Conservation (phyloP, 2,888 invertebrate genomes). For the Bugula neritina region DNA sequence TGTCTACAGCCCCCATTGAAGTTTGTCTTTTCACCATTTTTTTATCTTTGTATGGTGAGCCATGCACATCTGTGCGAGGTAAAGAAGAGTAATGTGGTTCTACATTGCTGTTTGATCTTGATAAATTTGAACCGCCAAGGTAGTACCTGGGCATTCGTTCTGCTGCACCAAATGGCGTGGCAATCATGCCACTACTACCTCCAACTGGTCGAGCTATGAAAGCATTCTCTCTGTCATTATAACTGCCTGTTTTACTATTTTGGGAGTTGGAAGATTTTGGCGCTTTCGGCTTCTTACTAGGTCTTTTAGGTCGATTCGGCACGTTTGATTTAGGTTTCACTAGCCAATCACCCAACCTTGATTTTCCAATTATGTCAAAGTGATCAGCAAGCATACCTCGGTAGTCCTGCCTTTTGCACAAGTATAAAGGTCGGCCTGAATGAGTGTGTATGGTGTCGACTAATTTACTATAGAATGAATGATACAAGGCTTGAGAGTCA, state of each 20-base stretch:
- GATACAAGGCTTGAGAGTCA: neutral
- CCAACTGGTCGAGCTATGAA: neutral
- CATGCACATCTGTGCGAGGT: neutral
- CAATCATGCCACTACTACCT: neutral
- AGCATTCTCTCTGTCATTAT: neutral
- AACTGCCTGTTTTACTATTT: neutral
- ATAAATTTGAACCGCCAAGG: neutral
- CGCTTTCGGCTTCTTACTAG: neutral
- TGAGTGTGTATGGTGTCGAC: neutral
- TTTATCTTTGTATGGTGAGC: neutral
- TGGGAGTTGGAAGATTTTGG: neutral
- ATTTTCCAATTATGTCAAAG: slow-evolving; percentile 9
- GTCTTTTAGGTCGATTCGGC: neutral
- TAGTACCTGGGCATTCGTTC: neutral
- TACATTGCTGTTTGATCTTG: neutral
- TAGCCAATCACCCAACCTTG: neutral
- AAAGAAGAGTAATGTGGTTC: neutral
- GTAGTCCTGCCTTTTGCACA: slow-evolving; percentile 5
- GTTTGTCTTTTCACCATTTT: neutral
- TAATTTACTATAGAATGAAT: neutral
- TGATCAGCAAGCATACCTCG: neutral
- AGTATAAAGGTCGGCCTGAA: neutral
- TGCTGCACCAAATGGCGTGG: slow-evolving; percentile 6
- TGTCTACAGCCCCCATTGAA: neutral
- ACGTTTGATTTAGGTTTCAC: neutral